These are phyloP conservation scores for Pseudochirops cupreus DNA, from an alignment of 2,797 vertebrate genomes.

Conservation along the genomic window DNA sequence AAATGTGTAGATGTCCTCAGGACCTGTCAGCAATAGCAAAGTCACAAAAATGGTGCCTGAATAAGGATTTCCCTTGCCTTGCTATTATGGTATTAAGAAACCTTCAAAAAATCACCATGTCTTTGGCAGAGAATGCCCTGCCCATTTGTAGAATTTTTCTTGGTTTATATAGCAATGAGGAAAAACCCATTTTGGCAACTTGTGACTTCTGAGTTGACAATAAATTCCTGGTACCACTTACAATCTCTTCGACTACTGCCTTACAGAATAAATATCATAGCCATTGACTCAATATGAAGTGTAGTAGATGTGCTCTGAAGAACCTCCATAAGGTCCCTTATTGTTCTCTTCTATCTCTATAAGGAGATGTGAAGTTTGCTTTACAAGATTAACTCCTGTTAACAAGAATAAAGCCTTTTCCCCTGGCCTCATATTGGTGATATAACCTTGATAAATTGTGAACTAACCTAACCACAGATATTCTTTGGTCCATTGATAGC, in stretches of 20 bases:
- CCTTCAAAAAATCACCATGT: not conserved
- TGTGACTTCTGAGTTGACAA: not conserved
- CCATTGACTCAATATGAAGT: not conserved
- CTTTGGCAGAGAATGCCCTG: conserved; percentile 33
- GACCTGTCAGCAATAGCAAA: conserved; percentile 35
- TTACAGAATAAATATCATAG: not conserved
- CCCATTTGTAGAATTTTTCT: not conserved
- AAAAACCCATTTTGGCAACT: not conserved
- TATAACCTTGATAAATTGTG: not conserved
- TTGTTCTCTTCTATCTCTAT: not conserved
- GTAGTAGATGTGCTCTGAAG: not conserved
- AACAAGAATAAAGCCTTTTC: not conserved
- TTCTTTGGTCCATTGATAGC: not conserved
- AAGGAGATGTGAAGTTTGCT: not conserved
- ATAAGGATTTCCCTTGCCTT: conserved; percentile 33
- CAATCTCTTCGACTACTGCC: conserved; percentile 7
- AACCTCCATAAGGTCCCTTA: not conserved
- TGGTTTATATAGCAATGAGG: conserved; percentile 1
- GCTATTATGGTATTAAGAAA: not conserved
- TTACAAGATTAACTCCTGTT: not conserved
- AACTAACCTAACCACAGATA: not conserved
- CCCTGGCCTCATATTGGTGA: not conserved
- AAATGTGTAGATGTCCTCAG: conserved; percentile 21
- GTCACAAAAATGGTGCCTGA: not conserved
- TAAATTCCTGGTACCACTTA: not conserved